Base-by-base conservation (phyloP, 2,797 vertebrate genomes). In the Sebastes vulpes region DNA sequence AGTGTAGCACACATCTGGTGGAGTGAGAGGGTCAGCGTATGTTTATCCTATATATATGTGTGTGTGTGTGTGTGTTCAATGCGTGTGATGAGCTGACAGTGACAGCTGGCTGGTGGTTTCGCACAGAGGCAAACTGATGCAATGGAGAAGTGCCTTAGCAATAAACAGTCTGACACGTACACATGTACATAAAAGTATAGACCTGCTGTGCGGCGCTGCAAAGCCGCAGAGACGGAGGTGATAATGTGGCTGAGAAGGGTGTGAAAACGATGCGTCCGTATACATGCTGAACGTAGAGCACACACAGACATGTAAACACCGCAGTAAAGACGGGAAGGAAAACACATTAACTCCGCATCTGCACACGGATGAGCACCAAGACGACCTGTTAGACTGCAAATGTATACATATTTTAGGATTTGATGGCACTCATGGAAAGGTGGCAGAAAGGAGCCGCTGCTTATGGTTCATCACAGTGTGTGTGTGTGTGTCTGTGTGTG, bases 101-200 rank as follows among this genome's bases (percentile, higher is more conserved):
- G 79, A 83, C 87, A 84, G 81, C 83, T 86, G 79, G 83, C 64
- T 82, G 84, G 78, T 85, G 72, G 70, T 67, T 65, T 65, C 71
- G 59, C 64, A 29, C 50, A 58, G 73, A 80, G 71, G 77, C 64
- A 71, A 78, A 38, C 60, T 48, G 56, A 74, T 74, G 65, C 68
- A 32, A 53, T 35, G 75, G 64, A 82, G 80, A 81, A 86, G 77
- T 75, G 69, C 73, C 58, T 76, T 8, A 1, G 79, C 58, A 46
- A 53, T 75, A 77, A 66, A 77, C 65, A 61, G 28, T 38, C 42
- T 31, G 50, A 53, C 26, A 46, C 16, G 16, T 35, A 58, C 28
- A 53, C 14, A 28, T 10, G 5, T 4, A 21, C 10, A 48, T 54
- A 23, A 53, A 78, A 73, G 68, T 20, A 38, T 38, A n/a, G 25